A percentile compares a stretch with the other conserved stretches of the same genome.
Conservation (phyloP, 2,888 invertebrate genomes). For the Polymixis lichenea region DNA sequence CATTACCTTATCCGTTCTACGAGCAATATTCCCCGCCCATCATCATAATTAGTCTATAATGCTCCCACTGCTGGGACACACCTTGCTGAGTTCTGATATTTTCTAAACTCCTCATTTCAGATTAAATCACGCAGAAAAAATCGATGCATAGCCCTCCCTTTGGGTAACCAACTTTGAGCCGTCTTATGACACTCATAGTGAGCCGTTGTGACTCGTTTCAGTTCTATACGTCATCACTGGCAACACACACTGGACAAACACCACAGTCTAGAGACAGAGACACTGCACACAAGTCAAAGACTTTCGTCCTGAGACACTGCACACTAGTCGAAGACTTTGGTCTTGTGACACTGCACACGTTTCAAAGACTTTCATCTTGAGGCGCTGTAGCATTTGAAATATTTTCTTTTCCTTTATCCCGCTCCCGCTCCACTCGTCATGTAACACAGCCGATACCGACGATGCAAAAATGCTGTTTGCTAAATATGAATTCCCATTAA, state of each 20-base stretch:
- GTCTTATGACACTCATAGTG: too few species aligned
- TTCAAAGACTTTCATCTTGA: neutral
- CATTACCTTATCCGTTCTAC: too few species aligned
- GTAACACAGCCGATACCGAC: slow-evolving; percentile 12
- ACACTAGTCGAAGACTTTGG: too few species aligned
- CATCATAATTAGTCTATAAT: too few species aligned
- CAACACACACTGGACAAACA: neutral
- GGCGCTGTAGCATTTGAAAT: neutral
- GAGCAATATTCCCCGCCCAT: too few species aligned
- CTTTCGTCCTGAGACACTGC: neutral
- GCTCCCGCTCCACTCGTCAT: slow-evolving; percentile 30
- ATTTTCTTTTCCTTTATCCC: neutral
- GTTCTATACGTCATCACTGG: neutral
- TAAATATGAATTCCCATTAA: slow-evolving; percentile 79
- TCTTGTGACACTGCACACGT: too few species aligned
- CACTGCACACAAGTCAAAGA: neutral
- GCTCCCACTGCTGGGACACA: too few species aligned
- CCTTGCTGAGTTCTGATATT: too few species aligned
- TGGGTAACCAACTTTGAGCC: too few species aligned
- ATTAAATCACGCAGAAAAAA: too few species aligned
- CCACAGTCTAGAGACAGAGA: neutral
- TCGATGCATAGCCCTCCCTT: neutral
- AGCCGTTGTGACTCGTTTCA: neutral
- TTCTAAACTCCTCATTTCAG: too few species aligned
- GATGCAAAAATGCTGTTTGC: slow-evolving; percentile 75